Evolutionary conservation across 2,797 vertebrate species (phyloP).

Genomic region (Eulemur coronatus): DNA sequence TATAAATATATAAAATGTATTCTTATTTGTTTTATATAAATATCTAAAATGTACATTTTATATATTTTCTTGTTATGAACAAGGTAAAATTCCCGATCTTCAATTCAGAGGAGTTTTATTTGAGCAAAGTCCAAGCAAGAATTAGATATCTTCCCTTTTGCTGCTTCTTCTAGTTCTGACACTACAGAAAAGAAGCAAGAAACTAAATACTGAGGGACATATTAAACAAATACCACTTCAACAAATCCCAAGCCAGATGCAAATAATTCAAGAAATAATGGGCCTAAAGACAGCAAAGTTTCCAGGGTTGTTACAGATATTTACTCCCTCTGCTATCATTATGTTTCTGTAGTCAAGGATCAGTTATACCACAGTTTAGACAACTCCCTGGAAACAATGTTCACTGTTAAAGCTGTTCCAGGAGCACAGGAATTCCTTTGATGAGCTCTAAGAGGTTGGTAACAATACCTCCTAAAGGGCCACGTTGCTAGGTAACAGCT

Average conservation of each 20-base stretch:
- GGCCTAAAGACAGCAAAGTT: neutral
- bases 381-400: neutral
- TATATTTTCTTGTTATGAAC: neutral
- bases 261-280: neutral
- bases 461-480: conserved; percentile 80
- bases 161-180: neutral
- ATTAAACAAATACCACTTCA: neutral
- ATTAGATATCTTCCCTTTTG: neutral
- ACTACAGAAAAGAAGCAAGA: conserved; percentile 8
- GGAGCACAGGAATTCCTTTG: conserved; percentile 75
- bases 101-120: neutral
- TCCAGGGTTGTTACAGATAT: neutral
- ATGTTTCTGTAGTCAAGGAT: conserved; percentile 60
- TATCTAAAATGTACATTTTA: neutral
- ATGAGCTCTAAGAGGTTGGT: conserved; percentile 76
- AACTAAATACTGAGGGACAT: neutral
- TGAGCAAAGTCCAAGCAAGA: neutral
- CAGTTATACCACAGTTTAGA: conserved; percentile 17
- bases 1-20: neutral
- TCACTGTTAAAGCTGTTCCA: conserved; percentile 52
- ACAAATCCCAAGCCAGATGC: neutral
- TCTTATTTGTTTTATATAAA: too few species aligned
- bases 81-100: neutral
- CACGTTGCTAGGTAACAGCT: conserved; percentile 81
- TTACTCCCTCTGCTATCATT: neutral